Evolutionary conservation across 1,140 invertebrate genomes (phyloP), one percentile per base, ranked within the genome.

Genomic region (Stratiolaelaps scimitus): DNA sequence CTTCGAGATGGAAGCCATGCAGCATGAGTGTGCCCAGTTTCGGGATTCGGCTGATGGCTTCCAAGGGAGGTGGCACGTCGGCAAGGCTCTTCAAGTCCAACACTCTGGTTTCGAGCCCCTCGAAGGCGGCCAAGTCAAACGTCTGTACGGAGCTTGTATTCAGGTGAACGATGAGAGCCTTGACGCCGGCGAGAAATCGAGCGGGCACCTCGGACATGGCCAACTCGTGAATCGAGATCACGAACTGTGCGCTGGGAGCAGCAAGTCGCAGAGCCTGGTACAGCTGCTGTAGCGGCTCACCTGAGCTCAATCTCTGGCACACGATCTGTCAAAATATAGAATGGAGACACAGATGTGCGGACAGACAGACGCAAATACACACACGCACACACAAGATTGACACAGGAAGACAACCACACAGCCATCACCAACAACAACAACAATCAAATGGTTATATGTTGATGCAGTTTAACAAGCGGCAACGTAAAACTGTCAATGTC

Each of bases 11-110:
- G 53, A 29, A 60, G 26, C 53, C 53, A 60, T 60, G 53, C 15
- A 60, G 53, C 53, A 60, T 60, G 15, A 60, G 34, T 26, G 53
- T 20, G 26, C 53, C 53, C 53, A 60, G 53, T 15, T 60, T 60
- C 15, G 53, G 53, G 23, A 60, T 60, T 26, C 34, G 26, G 15
- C 34, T 60, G 53, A 60, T 60, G 17, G 53, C 53, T 29, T 34
- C 53, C 15, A 60, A 26, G 26, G 53, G 53, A 26, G 53, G 53
- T 17, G 20, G 26, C 26, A 60, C 53, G 15, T 15, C 26, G n/a
- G 53, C 34, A 23, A 29, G 26, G 13, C 26, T 60, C 20, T 60
- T 60, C 53, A 60, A 29, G 53, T 60, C 53, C 53, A 60, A 34
- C 1, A 60, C 53, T 34, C 34, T 17, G 15, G 53, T 60, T 10